Conservation (phyloP, 2,113 vertebrate species). For the Misgurnus anguillicaudatus region DNA sequence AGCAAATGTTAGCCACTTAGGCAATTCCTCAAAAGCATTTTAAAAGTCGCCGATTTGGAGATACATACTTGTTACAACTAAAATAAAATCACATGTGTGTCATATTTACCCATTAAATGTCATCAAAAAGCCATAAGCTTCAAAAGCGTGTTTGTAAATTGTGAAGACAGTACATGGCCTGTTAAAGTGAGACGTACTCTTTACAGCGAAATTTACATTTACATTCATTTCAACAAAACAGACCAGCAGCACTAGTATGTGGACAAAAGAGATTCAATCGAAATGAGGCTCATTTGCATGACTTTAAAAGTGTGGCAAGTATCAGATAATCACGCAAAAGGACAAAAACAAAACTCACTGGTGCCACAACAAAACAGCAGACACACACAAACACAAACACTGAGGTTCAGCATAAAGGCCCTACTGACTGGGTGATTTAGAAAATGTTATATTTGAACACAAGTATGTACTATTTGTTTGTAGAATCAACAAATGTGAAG, state of each 20-base stretch:
- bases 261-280: background rate
- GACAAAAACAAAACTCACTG: background rate
- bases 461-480: background rate
- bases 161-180: background rate
- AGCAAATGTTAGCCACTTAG: background rate
- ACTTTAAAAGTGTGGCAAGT: conserved; percentile 18
- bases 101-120: too few relatives aligned
- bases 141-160: background rate
- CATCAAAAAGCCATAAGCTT: background rate
- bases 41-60: too few relatives aligned
- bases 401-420: background rate
- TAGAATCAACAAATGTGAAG: conserved; percentile 10
- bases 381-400: conserved; percentile 25
- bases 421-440: background rate
- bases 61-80: too few relatives aligned
- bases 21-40: too few relatives aligned
- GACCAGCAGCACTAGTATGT: background rate
- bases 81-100: too few relatives aligned
- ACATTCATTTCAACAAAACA: conserved; percentile 7
- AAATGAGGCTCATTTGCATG: conserved; percentile 25
- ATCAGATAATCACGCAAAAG: conserved; percentile 11
- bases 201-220: background rate
- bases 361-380: conserved; percentile 28
- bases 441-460: conserved; percentile 3
- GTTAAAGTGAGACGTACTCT: background rate